phyloP scores from a whole-genome alignment of 2,797 vertebrate species.

The Fundulus diaphanus region DNA sequence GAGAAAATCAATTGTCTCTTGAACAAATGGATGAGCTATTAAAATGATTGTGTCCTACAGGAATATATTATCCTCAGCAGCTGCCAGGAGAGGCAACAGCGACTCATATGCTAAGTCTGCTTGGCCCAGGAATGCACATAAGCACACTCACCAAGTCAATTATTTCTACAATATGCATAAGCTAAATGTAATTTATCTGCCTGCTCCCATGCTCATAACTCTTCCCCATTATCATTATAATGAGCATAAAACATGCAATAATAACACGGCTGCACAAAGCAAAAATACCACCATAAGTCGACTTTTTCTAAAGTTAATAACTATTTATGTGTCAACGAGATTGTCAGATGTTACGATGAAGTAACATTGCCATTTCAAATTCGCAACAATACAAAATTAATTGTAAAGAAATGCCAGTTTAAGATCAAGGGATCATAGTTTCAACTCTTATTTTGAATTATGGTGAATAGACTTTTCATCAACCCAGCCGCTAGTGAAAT shows the following conservation, averaged over 20 bases:
- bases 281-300: conserved; percentile 11
- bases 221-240: conserved; percentile 40
- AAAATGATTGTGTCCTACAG: conserved; percentile 71
- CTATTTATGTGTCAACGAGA: conserved; percentile 30
- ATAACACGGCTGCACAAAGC: conserved; percentile 13
- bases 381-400: conserved; percentile 26
- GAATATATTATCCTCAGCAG: conserved; percentile 70
- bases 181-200: conserved; percentile 55
- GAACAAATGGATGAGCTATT: conserved; percentile 78
- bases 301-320: conserved; percentile 43
- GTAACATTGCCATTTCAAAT: conserved; percentile 16
- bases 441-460: conserved; percentile 31
- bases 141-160: conserved; percentile 53
- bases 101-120: conserved; percentile 37
- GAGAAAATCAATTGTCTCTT: conserved; percentile 79
- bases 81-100: conserved; percentile 59
- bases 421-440: conserved; percentile 18
- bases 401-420: conserved; percentile 16
- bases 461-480: conserved; percentile 17
- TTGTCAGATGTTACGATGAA: conserved; percentile 25
- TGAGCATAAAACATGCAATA: conserved; percentile 40
- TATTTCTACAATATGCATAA: conserved; percentile 45
- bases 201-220: conserved; percentile 32
- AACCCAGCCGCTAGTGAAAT: conserved; percentile 17
- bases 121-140: conserved; percentile 39